Evolutionary conservation across 2,113 vertebrate genomes (phyloP), one percentile per base, ranked within the genome.

Genomic region (Ceyx margarethae): DNA sequence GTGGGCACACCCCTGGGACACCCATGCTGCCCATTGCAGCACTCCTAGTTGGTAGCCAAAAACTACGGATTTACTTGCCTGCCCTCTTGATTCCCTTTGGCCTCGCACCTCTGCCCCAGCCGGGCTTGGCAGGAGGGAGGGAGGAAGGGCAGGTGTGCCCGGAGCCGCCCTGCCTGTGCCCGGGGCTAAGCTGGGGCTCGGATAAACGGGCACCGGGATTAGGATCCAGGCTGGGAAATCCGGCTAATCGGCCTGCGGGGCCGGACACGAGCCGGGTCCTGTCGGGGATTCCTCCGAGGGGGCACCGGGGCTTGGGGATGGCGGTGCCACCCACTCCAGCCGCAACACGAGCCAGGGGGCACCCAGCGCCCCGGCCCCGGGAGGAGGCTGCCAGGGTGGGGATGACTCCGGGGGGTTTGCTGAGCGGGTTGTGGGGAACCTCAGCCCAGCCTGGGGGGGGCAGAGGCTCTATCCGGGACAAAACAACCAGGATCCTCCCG

Each of bases 131-230:
- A 50, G 45, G 22, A 26, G 66, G 45, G 33, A 31, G 33, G 56
- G 31, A 57, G 56, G 8, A 17, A 8, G 31, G 58, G 58, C 60
- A 62, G 60, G 60, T 6, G 25, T 14, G 22, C 69, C 50, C 28
- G 22, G 26, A n/a, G 69, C 25, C 16, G 3, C 28, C 35, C 58
- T 58, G 51, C 77, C 65, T 11, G 19, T 14, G 28, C 26, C 46
- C 28, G 12, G 23, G 46, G 68, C 83, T 88, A 77, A 94, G 9
- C 58, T 45, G 43, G 40, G 50, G 21, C 33, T 40, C 64, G 88
- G 92, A 91, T 87, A 61, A 96, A 0, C 81, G 23, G 65, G 71
- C 50, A 69, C 53, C 42, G 16, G 91, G 89, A 95, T 93, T 90
- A 89, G 54, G 64, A 67, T 74, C 51, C 51, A 35, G 11, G 37